These are phyloP conservation scores for Arenaria interpres DNA, from an alignment of 2,113 vertebrate genomes.

Conservation along the genomic window DNA sequence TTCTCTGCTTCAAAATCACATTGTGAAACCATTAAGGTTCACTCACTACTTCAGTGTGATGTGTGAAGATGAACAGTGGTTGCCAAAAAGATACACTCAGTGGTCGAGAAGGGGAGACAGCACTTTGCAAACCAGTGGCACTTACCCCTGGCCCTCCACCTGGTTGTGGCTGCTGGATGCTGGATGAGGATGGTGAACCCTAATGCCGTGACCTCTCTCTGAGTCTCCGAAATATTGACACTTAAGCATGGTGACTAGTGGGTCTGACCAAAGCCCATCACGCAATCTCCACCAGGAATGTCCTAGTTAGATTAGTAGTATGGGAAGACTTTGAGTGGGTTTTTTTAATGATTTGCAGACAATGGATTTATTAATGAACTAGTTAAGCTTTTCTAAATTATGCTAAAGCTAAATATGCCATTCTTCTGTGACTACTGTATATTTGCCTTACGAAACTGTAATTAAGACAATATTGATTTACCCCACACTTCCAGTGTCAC, in stretches of 20 bases:
- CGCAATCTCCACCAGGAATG: background rate
- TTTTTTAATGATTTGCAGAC: background rate
- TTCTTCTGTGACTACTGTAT: background rate
- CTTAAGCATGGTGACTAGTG: rapidly evolving
- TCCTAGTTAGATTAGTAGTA: background rate
- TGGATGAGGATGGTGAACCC: background rate
- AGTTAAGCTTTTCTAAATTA: background rate
- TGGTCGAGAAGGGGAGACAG: background rate
- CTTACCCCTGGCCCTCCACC: rapidly evolving
- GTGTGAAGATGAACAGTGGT: background rate
- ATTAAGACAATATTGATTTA: background rate
- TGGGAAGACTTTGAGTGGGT: rapidly evolving
- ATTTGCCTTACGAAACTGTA: background rate
- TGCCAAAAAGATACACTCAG: background rate
- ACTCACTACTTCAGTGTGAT: background rate
- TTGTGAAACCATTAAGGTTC: background rate
- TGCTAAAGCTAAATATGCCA: background rate
- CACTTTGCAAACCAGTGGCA: rapidly evolving
- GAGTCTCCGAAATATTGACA: background rate
- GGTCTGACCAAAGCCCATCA: background rate
- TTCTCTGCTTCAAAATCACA: background rate
- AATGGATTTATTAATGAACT: background rate
- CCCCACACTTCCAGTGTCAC: background rate
- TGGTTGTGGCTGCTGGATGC: background rate
- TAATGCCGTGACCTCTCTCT: background rate